Percentiles rank a stretch among this genome's conserved stretches.
phyloP scores from a whole-genome alignment of 2,888 invertebrate genomes.

The Scrobipalpa costella region DNA sequence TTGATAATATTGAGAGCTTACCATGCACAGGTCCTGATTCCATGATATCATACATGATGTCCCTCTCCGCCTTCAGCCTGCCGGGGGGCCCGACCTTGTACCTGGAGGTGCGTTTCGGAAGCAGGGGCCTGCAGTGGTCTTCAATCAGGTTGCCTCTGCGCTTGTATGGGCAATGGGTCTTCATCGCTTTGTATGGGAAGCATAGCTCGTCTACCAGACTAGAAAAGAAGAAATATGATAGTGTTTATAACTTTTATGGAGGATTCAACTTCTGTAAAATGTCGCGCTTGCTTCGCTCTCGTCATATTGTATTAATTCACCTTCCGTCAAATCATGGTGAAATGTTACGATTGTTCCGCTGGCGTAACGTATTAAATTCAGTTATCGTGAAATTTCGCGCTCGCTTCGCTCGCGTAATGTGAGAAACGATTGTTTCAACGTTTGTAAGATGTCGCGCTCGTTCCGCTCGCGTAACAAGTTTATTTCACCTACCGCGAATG shows the following conservation, averaged over 20 bases:
- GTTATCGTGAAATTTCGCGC: too few species aligned
- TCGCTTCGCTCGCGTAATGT: too few species aligned
- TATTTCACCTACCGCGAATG: too few species aligned
- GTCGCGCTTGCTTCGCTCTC: not conserved
- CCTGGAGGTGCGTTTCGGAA: conserved; percentile 79
- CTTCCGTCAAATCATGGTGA: too few species aligned
- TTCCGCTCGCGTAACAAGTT: not conserved
- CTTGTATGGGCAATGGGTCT: conserved; percentile 83
- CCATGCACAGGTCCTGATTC: conserved; percentile 96
- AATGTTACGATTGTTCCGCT: too few species aligned
- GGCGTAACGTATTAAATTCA: too few species aligned
- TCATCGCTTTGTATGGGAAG: conserved; percentile 87
- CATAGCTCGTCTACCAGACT: conserved; percentile 93
- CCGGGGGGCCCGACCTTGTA: conserved; percentile 90
- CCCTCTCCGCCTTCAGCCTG: conserved; percentile 86
- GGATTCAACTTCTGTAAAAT: not conserved
- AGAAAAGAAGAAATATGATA: conserved; percentile 36
- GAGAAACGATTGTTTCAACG: too few species aligned
- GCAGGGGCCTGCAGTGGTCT: conserved; percentile 80
- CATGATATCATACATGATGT: conserved; percentile 95
- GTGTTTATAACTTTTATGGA: too few species aligned
- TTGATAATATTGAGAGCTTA: too few species aligned
- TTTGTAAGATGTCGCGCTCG: not conserved
- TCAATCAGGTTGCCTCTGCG: conserved; percentile 61
- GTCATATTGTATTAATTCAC: too few species aligned